Evolutionary conservation across 92 coral and sea anemone genomes (phyloP).

Genomic region (Siderastrea siderea): DNA sequence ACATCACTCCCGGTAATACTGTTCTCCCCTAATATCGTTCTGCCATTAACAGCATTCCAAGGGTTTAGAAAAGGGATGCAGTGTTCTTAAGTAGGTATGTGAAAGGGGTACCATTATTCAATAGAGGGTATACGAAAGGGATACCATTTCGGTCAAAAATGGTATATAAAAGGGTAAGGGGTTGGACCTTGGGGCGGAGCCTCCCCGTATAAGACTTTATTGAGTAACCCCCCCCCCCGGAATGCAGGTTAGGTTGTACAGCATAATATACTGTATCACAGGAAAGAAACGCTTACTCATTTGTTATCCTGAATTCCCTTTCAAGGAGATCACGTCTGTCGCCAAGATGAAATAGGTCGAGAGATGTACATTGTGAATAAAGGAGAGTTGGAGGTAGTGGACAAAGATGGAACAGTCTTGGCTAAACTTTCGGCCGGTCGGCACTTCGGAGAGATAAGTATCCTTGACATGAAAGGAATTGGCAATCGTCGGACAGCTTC

Average conservation of each 20-base stretch:
- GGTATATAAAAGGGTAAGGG: no score
- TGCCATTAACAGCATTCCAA: not conserved
- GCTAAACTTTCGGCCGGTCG: constrained; percentile 92
- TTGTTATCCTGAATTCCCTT: not conserved
- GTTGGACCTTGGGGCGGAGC: no score
- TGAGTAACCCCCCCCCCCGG: not conserved
- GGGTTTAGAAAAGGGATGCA: no score
- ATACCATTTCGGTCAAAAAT: no score
- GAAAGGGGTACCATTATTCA: no score
- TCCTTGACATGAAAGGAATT: constrained; percentile 90
- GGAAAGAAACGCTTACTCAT: no score
- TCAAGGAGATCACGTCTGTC: constrained; percentile 83
- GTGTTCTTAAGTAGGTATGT: no score
- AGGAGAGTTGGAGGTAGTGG: constrained; percentile 87
- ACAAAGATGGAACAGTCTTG: constrained; percentile 78
- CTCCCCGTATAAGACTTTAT: no score
- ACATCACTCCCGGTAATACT: not conserved
- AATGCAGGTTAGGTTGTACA: not conserved
- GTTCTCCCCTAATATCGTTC: not conserved
- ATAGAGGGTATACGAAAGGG: no score
- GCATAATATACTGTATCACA: no score
- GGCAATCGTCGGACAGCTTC: constrained; percentile 99
- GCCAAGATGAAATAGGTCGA: constrained; percentile 93
- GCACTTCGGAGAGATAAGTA: constrained; percentile 97
- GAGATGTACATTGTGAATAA: constrained; percentile 98